Conservation (phyloP, 2,797 vertebrate species). For the Sebastes hubbsi region DNA sequence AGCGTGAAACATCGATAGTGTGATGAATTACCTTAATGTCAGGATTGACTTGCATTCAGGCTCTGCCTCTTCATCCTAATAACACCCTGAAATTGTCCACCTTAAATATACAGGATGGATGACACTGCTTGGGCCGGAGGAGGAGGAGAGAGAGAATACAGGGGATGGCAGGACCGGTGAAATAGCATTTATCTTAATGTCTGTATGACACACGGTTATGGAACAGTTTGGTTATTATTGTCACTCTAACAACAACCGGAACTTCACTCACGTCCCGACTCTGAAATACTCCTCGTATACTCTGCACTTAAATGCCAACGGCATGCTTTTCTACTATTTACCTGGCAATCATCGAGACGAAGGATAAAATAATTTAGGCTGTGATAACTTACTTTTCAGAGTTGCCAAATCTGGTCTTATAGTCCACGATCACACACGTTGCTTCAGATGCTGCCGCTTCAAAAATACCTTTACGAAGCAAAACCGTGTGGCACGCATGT, state of each 20-base stretch:
- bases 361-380: background rate
- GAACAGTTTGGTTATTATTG: background rate
- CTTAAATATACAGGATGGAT: conserved; percentile 41
- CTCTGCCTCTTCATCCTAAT: conserved; percentile 52
- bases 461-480: too few relatives aligned
- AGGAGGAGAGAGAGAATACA: background rate
- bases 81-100: conserved; percentile 41
- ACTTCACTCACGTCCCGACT: background rate
- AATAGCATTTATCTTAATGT: background rate
- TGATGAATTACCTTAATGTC: conserved; percentile 70
- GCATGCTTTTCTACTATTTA: background rate
- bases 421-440: too few relatives aligned
- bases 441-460: too few relatives aligned
- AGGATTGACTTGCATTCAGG: conserved; percentile 56
- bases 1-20: conserved; percentile 40
- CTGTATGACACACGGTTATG: background rate
- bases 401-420: background rate
- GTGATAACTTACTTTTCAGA: background rate
- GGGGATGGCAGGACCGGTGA: background rate
- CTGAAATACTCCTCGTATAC: background rate
- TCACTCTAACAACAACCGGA: background rate
- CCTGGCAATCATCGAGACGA: background rate
- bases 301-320: background rate
- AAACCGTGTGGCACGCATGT: too few relatives aligned
- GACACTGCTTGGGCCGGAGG: background rate